Evolutionary conservation across 37 sponge, comb jelly and placozoan genomes (phyloP), one percentile per base, ranked within the genome.

Genomic region (Tethya wilhelma): DNA sequence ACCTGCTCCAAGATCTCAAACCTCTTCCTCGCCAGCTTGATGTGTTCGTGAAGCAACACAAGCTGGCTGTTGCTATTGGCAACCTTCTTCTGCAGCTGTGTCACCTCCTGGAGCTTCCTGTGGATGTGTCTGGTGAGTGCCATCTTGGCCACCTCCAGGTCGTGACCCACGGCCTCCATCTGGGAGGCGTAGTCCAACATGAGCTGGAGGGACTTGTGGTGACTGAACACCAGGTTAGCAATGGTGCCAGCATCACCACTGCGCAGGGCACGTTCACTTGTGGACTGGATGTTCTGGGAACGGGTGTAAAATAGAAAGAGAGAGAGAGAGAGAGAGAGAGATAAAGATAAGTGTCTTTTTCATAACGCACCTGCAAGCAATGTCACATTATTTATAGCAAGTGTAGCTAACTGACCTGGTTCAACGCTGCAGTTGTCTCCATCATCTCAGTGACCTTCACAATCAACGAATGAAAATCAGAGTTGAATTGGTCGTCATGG

Each of bases 1-100:
- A 89, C 75, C 67, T 89, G 89, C 66, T 67, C 74, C 33, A 89
- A 66, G 8, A 89, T 59, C 64, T 83, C 79, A 78, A 89, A 89
- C 65, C 83, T 74, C 68, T 79, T 88, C 32, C 73, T 68, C 28
- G 83, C 74, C 44, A 88, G 62, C 75, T 88, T 81, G 44, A 88
- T 41, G 33, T 75, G 75, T 39, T 81, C 88, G 42, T 76, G 76
- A n/a, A 68, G 69, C 22, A 88, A 39, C 11, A 81, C 46, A 2
- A 88, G 78, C 31, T 75, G 59, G 17, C 77, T 44, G 53, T 88
- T 81, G 46, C 69, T 88, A 3, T 81, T 56, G 1, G 60, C 71
- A 14, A 88, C 46, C 53, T 37, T 76, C 81, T 59, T 76, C 64
- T 88, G 88, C 38, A 88, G 56, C 36, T 88, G 25, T 3, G 82